A percentile compares a stretch with the other conserved stretches of the same genome.
Evolutionary conservation across 1,140 invertebrate genomes (phyloP).

Genomic region (Latrodectus geometricus): DNA sequence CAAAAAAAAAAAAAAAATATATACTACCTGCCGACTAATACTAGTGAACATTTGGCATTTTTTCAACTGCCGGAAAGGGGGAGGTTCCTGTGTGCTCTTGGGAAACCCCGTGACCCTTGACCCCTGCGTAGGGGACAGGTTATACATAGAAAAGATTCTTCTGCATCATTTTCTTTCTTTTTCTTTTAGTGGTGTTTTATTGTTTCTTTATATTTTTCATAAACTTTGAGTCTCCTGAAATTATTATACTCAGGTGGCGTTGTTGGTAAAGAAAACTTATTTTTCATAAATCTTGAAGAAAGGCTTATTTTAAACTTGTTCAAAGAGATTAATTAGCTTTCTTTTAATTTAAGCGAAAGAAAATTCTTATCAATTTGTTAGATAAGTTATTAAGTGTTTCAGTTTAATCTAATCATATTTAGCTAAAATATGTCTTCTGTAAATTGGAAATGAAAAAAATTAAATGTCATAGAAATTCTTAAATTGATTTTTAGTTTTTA

Average conservation of each 20-base stretch:
- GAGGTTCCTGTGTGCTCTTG: constrained; percentile 49
- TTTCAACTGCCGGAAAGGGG: constrained; percentile 55
- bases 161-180: constrained; percentile 18
- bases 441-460: no score
- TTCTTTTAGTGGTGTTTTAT: not conserved
- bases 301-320: no score
- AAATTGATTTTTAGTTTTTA: no score
- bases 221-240: constrained; percentile 27
- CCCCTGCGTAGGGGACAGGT: constrained; percentile 54
- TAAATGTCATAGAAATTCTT: no score
- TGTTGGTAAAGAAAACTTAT: not conserved
- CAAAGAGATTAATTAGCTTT: no score
- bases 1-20: no score
- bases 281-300: no score
- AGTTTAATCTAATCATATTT: no score
- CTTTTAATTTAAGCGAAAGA: no score
- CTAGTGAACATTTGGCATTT: constrained; percentile 58
- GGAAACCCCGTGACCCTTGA: constrained; percentile 45
- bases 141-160: constrained; percentile 37
- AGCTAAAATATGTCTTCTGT: no score
- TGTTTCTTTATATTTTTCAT: constrained; percentile 33
- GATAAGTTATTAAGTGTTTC: no score
- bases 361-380: no score
- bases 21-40: constrained; percentile 51
- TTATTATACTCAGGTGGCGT: not conserved